phyloP scores from a whole-genome alignment of 2,797 vertebrate species.

The Hydrolagus colliei region DNA sequence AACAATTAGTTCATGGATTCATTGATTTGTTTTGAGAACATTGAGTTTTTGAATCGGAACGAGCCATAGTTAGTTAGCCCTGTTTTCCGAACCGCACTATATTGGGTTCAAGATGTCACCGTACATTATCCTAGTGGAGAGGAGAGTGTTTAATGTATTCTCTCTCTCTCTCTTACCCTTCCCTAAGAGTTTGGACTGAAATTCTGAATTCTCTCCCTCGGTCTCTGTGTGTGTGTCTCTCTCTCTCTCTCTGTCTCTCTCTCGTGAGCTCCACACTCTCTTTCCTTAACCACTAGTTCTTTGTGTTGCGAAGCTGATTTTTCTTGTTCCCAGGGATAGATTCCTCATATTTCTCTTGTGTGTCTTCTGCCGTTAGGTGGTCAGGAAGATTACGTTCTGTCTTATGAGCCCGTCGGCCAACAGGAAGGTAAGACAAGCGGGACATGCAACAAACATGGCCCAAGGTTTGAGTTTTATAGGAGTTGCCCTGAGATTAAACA shows the following conservation, averaged over 20 bases:
- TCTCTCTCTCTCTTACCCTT: background rate
- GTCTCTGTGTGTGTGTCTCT: no score
- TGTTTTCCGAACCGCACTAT: background rate
- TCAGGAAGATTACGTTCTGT: constrained; percentile 87
- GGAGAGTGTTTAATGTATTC: background rate
- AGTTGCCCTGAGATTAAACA: no score
- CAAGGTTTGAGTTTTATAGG: background rate
- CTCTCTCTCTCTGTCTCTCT: background rate
- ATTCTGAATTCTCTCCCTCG: no score
- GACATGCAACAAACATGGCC: background rate
- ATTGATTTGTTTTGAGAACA: background rate
- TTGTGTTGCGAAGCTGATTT: background rate
- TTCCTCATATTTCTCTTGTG: background rate
- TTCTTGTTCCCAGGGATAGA: background rate
- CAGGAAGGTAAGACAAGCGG: constrained; percentile 76
- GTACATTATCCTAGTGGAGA: background rate
- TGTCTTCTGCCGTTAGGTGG: constrained; percentile 63
- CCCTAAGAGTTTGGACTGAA: no score
- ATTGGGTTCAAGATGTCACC: background rate
- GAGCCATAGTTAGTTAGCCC: no score
- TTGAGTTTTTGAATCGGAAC: background rate
- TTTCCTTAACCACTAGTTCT: background rate
- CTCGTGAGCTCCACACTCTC: background rate
- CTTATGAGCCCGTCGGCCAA: constrained; percentile 86
- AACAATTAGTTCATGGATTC: background rate